A percentile compares a stretch with the other conserved stretches of the same genome.
phyloP scores from a whole-genome alignment of 1,140 invertebrate species.

The Drosophila pachea region DNA sequence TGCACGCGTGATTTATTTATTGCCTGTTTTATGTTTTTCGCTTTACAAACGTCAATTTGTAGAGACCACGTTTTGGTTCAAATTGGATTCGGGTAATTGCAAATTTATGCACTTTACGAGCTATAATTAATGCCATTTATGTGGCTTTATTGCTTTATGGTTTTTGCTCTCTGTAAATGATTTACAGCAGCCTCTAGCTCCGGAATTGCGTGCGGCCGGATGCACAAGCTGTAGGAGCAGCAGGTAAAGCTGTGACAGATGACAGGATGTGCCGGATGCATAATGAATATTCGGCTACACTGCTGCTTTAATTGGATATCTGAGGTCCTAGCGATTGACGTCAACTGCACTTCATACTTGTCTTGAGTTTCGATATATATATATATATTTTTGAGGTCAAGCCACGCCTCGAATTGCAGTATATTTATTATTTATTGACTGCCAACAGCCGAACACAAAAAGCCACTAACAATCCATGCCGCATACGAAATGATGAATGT shows the following conservation, averaged over 20 bases:
- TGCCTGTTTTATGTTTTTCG: background rate
- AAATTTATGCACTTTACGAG: constrained; percentile 27
- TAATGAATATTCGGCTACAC: background rate
- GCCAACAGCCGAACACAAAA: constrained; percentile 23
- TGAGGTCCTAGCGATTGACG: constrained; percentile 7
- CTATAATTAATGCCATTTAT: constrained; percentile 53
- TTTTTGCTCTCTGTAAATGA: constrained; percentile 33
- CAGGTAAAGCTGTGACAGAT: constrained; percentile 45
- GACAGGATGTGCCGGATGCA: constrained; percentile 8
- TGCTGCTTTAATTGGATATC: background rate
- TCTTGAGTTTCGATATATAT: background rate
- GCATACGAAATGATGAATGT: constrained; percentile 47
- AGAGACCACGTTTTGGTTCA: constrained; percentile 20
- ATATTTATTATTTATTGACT: constrained; percentile 27
- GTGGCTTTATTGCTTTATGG: constrained; percentile 26
- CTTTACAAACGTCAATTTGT: background rate
- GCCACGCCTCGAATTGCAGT: constrained; percentile 1
- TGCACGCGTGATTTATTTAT: background rate
- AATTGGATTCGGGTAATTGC: constrained; percentile 25
- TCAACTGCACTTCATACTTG: constrained; percentile 4
- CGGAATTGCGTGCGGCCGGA: constrained; percentile 36
- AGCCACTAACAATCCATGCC: constrained; percentile 26
- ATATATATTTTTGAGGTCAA: constrained; percentile 9
- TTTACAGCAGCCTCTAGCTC: constrained; percentile 33
- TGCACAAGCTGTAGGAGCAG: constrained; percentile 23